Evolutionary conservation across 1,140 invertebrate species (phyloP), one percentile per base, ranked within the genome.

Genomic region (Trachymyrmex septentrionalis): DNA sequence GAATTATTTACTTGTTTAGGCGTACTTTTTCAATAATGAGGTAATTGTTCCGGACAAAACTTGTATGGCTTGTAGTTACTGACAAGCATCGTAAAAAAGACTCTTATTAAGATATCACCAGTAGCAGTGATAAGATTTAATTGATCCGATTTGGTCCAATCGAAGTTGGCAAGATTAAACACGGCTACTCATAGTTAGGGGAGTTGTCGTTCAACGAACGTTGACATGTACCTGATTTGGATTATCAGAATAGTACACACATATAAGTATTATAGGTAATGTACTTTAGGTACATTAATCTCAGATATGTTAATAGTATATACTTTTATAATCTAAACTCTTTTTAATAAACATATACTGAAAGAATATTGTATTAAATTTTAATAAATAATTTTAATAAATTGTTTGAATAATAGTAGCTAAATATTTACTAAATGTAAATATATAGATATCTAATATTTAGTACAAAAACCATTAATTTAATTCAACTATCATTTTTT

Each of bases 161-260:
- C 75, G 24, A 24, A 27, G 16, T 34, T 21, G 73, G 34, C 57
- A 77, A 77, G 73, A 34, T 64, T 63, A 77, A 77, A 77, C 21
- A 16, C 21, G 21, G 5, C 24, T 77, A 48, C 38, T 63, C 27
- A 48, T 34, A 16, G 7, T 21, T n/a, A 34, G 24, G n/a, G 21
- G 16, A 48, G 24, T 24, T 77, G 14, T 61, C 30, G 34, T 2
- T 61, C 21, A 44, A 21, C 34, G 9, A 61, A 21, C 16, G 4
- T 3, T 76, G 34, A 61, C 2, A 55, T 61, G 7, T 27, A 44
- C 2, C 21, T 21, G 3, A 59, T 24, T 59, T 48, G 14, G 24
- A 27, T 44, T 61, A 44, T 64, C 10, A 55, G 50, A 30, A 44
- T 61, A 27, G 3, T 27, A 24, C 44, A 44, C n/a, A 38, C 14